These are phyloP conservation scores for Tragelaphus buxtoni DNA, from an alignment of 2,113 vertebrate species.

Conservation along the genomic window DNA sequence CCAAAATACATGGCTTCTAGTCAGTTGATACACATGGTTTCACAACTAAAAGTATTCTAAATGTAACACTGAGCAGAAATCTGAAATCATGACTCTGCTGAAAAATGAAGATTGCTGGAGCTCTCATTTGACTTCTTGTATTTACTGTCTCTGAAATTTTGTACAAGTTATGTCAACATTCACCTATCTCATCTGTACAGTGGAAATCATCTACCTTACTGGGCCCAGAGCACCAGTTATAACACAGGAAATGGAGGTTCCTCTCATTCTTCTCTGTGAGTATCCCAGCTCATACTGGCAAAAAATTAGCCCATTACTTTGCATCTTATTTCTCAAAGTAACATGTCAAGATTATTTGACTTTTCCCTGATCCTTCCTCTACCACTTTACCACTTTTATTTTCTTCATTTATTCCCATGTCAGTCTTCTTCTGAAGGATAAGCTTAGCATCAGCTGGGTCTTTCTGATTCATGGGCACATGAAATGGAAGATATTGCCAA, in stretches of 20 bases:
- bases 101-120: not conserved
- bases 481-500: not conserved
- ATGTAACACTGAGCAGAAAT: slow-evolving; percentile 19
- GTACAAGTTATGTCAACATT: not conserved
- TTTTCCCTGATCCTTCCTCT: not conserved
- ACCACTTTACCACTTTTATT: not conserved
- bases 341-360: not conserved
- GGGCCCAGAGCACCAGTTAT: not conserved
- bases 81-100: not conserved
- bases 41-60: slow-evolving; percentile 31
- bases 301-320: not conserved
- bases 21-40: slow-evolving; percentile 41
- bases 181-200: not conserved
- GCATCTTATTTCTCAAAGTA: not conserved
- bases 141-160: not conserved
- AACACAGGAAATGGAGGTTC: not conserved
- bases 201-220: not conserved
- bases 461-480: not conserved
- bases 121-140: not conserved
- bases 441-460: not conserved
- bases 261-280: not conserved
- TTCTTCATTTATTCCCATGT: not conserved
- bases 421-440: not conserved
- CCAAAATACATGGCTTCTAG: not conserved
- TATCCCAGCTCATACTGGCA: not conserved